Evolutionary conservation across 2,888 invertebrate genomes (phyloP).

Genomic region (Drosophila paracracens): DNA sequence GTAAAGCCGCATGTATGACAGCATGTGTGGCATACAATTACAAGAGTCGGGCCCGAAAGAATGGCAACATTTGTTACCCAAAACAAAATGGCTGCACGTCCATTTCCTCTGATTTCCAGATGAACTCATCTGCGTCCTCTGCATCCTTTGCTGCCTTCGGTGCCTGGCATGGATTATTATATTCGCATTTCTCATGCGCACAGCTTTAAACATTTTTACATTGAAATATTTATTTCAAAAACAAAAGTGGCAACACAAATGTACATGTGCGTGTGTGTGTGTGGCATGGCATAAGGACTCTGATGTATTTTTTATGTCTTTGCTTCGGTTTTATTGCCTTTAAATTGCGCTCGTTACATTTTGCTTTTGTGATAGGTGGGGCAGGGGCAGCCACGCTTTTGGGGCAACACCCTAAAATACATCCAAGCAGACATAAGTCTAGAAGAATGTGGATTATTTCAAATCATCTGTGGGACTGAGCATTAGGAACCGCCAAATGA

Average conservation of each 20-base stretch:
- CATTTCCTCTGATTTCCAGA: constrained; percentile 69
- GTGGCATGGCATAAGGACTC: constrained; percentile 38
- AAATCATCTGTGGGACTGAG: constrained; percentile 27
- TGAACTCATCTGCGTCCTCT: constrained; percentile 47
- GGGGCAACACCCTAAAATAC: constrained; percentile 16
- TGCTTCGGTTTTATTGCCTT: constrained; percentile 69
- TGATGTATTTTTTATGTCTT: constrained; percentile 77
- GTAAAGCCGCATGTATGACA: constrained; percentile 66
- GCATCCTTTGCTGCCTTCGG: constrained; percentile 19
- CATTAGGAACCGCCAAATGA: constrained; percentile 11
- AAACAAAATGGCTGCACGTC: constrained; percentile 72
- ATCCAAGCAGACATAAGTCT: constrained; percentile 27
- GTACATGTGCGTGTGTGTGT: neutral
- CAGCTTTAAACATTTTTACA: constrained; percentile 57
- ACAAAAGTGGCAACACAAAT: constrained; percentile 26
- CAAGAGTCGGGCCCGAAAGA: constrained; percentile 45
- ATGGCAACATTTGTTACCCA: constrained; percentile 68
- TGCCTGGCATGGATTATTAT: constrained; percentile 68
- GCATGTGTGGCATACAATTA: constrained; percentile 73
- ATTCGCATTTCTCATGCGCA: constrained; percentile 73
- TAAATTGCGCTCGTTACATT: constrained; percentile 75
- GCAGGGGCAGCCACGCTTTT: constrained; percentile 3
- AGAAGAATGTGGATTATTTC: constrained; percentile 39
- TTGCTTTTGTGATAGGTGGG: neutral
- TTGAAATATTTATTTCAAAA: constrained; percentile 59